Evolutionary conservation across 2,888 invertebrate species (phyloP), one percentile per base, ranked within the genome.

Genomic region (Clanis bilineata): DNA sequence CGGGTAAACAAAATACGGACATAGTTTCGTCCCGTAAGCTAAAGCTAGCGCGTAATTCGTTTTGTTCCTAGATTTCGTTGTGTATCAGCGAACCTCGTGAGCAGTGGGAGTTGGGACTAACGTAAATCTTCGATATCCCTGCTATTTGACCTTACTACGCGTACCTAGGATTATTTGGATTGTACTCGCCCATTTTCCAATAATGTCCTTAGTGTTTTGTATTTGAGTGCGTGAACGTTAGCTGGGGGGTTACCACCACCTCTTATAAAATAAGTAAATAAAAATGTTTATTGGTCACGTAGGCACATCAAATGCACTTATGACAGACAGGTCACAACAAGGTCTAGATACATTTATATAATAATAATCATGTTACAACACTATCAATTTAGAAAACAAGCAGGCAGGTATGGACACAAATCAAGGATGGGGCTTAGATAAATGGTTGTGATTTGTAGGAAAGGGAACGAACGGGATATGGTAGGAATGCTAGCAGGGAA

Each of bases 111-210:
- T 51, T 32, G 18, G 51, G 51, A 3, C 51, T 51, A 51, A 51
- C 51, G 51, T 51, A 51, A 51, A 51, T 51, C 51, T 32, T 51
- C 18, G 51, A 32, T 15, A 32, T 32, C 32, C 9, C n/a, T n/a
- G n/a, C n/a, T n/a, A n/a, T n/a, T n/a, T 32, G 18, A 32, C 18
- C 28, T 32, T 18, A 32, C 18, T 28, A 51, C 18, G 18, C 32
- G 51, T 25, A 51, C 51, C 51, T 51, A 21, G 51, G 51, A 51
- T 51, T 51, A 51, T 18, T 3, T 18, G 15, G 51, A 51, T 32
- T 18, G 25, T 15, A 47, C 7, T 6, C 7, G 23, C 18, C 15
- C 32, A 32, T 18, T 18, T 10, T 32, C 18, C 15, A 51, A 51
- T 51, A 9, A 51, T 51, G 18, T 18, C 23, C 44, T 51, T 10